Evolutionary conservation across 2,888 invertebrate species (phyloP).

Genomic region (Prenolepis imparis): DNA sequence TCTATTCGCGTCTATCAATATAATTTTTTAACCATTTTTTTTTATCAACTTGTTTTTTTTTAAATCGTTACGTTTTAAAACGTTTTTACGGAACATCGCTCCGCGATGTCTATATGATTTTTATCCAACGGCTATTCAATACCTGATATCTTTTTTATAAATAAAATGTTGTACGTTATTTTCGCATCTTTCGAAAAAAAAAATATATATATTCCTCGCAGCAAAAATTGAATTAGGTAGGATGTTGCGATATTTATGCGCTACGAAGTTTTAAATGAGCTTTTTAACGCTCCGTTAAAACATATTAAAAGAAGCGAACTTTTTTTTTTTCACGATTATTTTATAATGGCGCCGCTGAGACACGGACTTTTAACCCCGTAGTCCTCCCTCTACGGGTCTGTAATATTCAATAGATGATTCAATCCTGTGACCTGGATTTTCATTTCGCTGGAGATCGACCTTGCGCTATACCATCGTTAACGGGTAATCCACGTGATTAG

Average conservation of each 20-base stretch:
- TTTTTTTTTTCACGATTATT: constrained; percentile 1
- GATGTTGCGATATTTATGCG: neutral
- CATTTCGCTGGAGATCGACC: constrained; percentile 49
- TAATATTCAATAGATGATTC: constrained; percentile 50
- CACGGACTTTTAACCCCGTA: constrained; percentile 18
- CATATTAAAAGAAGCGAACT: neutral
- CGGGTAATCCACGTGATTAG: constrained; percentile 39
- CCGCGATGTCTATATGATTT: neutral
- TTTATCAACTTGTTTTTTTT: neutral
- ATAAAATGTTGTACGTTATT: neutral
- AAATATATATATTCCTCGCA: neutral
- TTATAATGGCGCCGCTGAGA: constrained; percentile 13
- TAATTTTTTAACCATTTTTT: neutral
- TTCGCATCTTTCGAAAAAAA: constrained; percentile 15
- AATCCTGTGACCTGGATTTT: constrained; percentile 42
- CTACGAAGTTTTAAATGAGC: constrained; percentile 4
- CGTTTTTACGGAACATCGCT: neutral
- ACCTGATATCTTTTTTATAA: constrained; percentile 2
- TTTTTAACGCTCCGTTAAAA: constrained; percentile 36
- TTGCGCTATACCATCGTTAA: constrained; percentile 29
- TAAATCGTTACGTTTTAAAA: neutral
- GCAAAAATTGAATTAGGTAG: neutral
- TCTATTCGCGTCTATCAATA: neutral
- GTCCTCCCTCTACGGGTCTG: neutral
- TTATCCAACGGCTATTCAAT: neutral